Evolutionary conservation across 2,888 invertebrate genomes (phyloP), one percentile per base, ranked within the genome.

Genomic region (Glomeris marginata): DNA sequence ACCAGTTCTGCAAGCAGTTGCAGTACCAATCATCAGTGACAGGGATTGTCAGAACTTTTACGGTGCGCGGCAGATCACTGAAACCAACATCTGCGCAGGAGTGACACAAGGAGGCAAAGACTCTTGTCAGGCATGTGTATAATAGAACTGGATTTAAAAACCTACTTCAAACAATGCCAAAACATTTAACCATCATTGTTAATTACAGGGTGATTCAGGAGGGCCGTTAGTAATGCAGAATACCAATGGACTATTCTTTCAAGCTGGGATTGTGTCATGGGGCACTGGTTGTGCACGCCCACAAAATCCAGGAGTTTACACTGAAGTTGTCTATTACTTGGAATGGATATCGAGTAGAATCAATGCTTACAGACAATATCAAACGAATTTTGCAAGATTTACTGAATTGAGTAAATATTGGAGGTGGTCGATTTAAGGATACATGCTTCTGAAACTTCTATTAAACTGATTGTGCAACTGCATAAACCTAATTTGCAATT

Each of bases 231-330:
- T 49, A 11, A 5, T 36, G 4, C 21, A n/a, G n/a, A 28, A 28
- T 28, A 8, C 28, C 3, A 28, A 28, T 3, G 28, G 28, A 3
- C 8, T 28, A 28, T 43, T 43, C 21, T 49, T 41, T 35, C 36
- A 43, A n/a, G 49, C 35, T 4, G 49, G 49, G 21, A 35, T 49
- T 18, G 49, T 49, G 11, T 43, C 43, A 10, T 49, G 49, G 49
- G 49, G 49, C 28, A 35, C 34, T 11, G 49, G 49, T 33, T 49
- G 49, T 16, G 49, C 34, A 10, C 49, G 33, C 10, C 49, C 49
- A 4, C 16, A 13, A 18, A 42, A 43, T n/a, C 35, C 49, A 13
- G 49, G 49, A 16, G 43, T 49, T 4, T 49, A 49, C 36, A 49
- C 49, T 13, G 43, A 43, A 33, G 49, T 49, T 2, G 22, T 43